Evolutionary conservation across 2,888 invertebrate species (phyloP).

Genomic region (Gryllus longicercus): DNA sequence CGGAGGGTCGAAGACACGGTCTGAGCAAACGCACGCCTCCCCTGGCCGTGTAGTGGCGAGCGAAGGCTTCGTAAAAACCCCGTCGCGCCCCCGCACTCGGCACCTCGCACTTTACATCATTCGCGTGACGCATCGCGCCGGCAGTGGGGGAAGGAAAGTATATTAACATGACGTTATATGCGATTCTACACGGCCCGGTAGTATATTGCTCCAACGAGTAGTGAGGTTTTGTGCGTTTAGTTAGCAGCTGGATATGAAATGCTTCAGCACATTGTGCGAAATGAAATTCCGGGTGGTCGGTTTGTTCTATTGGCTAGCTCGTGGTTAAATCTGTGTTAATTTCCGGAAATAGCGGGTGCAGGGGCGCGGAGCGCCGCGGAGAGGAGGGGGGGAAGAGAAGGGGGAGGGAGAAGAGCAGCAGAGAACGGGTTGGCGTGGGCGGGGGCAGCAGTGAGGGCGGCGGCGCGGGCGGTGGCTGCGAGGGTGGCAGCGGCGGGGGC

Average conservation of each 20-base stretch:
- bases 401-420: not conserved
- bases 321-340: conserved; percentile 36
- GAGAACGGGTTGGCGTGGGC: not conserved
- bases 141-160: no score
- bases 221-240: conserved; percentile 17
- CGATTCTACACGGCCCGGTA: not conserved
- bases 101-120: not conserved
- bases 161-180: no score
- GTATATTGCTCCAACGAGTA: conserved; percentile 2
- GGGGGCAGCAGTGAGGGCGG: not conserved
- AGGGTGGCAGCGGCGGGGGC: not conserved
- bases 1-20: no score
- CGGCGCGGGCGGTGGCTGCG: not conserved
- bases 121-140: no score
- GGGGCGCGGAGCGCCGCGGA: not conserved
- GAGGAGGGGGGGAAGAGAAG: not conserved
- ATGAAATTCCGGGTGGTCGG: conserved; percentile 31
- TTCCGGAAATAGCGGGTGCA: conserved; percentile 26
- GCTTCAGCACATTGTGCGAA: conserved; percentile 32
- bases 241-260: conserved; percentile 30
- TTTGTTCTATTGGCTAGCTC: conserved; percentile 26
- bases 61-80: no score
- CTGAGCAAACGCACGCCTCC: no score
- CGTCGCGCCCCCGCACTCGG: not conserved
- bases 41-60: no score